Conservation (phyloP, 2,888 invertebrate genomes). For the Arctia plantaginis region DNA sequence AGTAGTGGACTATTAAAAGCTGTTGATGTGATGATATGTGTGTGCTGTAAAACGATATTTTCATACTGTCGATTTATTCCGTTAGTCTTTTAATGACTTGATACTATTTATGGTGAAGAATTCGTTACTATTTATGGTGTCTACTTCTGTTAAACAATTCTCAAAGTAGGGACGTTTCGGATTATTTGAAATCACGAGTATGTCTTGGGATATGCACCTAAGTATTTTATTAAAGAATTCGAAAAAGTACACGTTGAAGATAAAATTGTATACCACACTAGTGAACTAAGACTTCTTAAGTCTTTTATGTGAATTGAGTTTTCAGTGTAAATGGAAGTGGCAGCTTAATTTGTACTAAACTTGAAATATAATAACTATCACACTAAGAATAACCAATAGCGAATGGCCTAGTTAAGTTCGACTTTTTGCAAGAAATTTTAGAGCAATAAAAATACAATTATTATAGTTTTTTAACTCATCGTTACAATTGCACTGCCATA, state of each 20-base stretch:
- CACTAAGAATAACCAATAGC: background rate
- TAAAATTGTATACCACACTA: too few relatives aligned
- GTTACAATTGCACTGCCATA: background rate
- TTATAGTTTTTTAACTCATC: background rate
- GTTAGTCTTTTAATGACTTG: too few relatives aligned
- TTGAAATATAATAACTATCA: background rate
- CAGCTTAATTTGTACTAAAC: background rate
- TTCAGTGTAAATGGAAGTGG: background rate
- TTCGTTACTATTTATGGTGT: too few relatives aligned
- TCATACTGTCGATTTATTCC: background rate
- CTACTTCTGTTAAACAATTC: too few relatives aligned
- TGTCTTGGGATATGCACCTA: too few relatives aligned
- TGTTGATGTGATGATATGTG: too few relatives aligned
- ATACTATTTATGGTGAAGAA: too few relatives aligned
- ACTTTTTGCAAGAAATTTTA: background rate
- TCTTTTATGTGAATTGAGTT: background rate
- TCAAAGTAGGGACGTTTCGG: too few relatives aligned
- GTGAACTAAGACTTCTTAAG: background rate
- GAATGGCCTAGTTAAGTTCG: background rate
- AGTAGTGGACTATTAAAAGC: too few relatives aligned
- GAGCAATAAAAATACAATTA: background rate
- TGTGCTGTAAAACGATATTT: too few relatives aligned
- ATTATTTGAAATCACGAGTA: too few relatives aligned
- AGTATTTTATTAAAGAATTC: background rate
- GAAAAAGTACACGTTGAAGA: background rate